phyloP scores from a whole-genome alignment of 2,888 invertebrate species.

The Ormyrus nitidulus region DNA sequence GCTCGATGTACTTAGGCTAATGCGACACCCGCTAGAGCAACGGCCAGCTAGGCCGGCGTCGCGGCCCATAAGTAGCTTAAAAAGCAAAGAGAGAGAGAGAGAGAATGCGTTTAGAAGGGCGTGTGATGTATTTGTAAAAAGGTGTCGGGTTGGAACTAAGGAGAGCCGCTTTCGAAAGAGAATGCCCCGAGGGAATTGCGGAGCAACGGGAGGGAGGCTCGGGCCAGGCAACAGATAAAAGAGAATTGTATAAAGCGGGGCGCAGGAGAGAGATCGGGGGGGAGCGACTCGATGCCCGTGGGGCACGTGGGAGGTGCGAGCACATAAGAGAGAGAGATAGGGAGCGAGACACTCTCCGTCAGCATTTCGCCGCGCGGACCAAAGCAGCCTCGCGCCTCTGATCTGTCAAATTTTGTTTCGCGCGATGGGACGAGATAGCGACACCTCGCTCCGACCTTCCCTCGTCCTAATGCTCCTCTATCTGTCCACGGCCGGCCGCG shows the following conservation, averaged over 20 bases:
- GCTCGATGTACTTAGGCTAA: constrained; percentile 73
- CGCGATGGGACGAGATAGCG: constrained; percentile 59
- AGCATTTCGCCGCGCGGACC: constrained; percentile 62
- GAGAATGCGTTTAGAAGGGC: constrained; percentile 65
- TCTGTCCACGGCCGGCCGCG: not conserved
- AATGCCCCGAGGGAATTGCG: constrained; percentile 71
- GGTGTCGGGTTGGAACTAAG: constrained; percentile 75
- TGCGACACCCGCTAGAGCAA: constrained; percentile 68
- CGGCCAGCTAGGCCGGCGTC: constrained; percentile 21
- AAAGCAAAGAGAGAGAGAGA: constrained; percentile 18
- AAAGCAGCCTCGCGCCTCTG: constrained; percentile 64
- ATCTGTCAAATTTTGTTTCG: constrained; percentile 76
- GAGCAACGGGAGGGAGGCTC: constrained; percentile 64
- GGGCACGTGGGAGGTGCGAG: constrained; percentile 68
- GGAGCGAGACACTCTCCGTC: constrained; percentile 54
- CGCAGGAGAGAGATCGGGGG: constrained; percentile 58
- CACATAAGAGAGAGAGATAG: not conserved
- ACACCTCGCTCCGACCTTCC: not conserved
- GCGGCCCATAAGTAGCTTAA: too few relatives aligned
- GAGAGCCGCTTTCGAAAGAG: constrained; percentile 68
- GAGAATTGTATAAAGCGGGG: constrained; percentile 74
- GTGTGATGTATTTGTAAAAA: constrained; percentile 76
- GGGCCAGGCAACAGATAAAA: constrained; percentile 72
- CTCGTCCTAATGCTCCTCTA: constrained; percentile 23
- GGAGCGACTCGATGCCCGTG: constrained; percentile 63